Evolutionary conservation across 2,113 vertebrate species (phyloP), one percentile per base, ranked within the genome.

Genomic region (Silurus glanis): DNA sequence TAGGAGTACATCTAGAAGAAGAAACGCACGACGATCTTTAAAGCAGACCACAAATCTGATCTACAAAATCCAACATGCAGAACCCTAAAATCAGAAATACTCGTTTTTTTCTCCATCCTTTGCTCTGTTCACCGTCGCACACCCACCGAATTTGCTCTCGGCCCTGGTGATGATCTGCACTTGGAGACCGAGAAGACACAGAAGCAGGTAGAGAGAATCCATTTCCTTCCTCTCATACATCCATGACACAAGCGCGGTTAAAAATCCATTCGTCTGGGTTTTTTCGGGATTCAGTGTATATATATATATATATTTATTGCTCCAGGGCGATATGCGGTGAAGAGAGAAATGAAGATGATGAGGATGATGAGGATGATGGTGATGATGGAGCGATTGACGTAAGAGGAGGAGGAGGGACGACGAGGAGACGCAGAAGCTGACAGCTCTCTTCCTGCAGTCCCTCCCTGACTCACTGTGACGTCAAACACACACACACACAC

Each of bases 101-200:
- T 14, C 19, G 3, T n/a, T 37, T 1, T 4, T 47, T 45, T 21
- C 2, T 4, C 4, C 1, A 19, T 51, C 9, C 72, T 28, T 4
- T 17, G 3, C 75, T 55, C n/a, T 25, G 5, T 9, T 14, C 2
- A 12, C 9, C n/a, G 1, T 17, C 56, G 37, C 14, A 69, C 45
- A 93, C 94, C 94, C 91, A 95, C 95, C 95, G 89, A 93, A 89
- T 88, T 92, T 93, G 72, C 87, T 82, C 72, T 95, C 94, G 9
- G 92, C 93, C 67, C 89, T 64, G 9, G 88, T 89, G 83, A 75
- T 79, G 86, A 85, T 64, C 87, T 80, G 25, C 83, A 88, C 82
- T 10, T 82, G 86, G 84, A 91, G 86, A 53, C 82, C 91, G 83
- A 91, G 87, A 74, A 91, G 75, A 86, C 82, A 58, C 86, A 90